These are phyloP conservation scores for Gymnocypris eckloni DNA, from an alignment of 2,797 vertebrate genomes.

Conservation along the genomic window DNA sequence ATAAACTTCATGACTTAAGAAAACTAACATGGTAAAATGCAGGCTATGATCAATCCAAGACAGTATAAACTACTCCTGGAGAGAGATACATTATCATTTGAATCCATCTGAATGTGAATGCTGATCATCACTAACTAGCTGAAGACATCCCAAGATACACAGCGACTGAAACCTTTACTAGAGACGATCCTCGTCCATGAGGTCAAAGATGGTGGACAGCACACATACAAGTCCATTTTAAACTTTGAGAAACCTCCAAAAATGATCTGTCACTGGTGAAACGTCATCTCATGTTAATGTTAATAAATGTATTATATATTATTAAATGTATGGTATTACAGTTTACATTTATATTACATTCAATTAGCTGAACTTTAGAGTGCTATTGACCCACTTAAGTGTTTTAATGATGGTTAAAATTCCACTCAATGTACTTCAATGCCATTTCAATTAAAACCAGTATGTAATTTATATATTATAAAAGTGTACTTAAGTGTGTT, in stretches of 20 bases:
- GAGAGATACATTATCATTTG: neutral
- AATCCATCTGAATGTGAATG: neutral
- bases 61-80: neutral
- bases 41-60: neutral
- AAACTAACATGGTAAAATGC: neutral
- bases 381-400: neutral
- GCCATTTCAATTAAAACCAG: too few species aligned
- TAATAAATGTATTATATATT: too few species aligned
- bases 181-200: neutral
- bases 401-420: too few species aligned
- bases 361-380: neutral
- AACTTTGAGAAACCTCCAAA: neutral
- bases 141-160: neutral
- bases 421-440: too few species aligned
- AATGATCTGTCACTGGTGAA: neutral
- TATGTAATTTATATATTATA: too few species aligned
- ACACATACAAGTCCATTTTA: neutral
- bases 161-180: neutral
- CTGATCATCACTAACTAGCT: neutral
- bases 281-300: neutral
- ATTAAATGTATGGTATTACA: neutral
- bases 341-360: neutral
- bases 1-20: neutral
- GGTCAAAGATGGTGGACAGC: neutral
- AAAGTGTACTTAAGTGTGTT: too few species aligned